Base-by-base conservation (phyloP, 2,888 invertebrate species). In the Nomada fucata region DNA sequence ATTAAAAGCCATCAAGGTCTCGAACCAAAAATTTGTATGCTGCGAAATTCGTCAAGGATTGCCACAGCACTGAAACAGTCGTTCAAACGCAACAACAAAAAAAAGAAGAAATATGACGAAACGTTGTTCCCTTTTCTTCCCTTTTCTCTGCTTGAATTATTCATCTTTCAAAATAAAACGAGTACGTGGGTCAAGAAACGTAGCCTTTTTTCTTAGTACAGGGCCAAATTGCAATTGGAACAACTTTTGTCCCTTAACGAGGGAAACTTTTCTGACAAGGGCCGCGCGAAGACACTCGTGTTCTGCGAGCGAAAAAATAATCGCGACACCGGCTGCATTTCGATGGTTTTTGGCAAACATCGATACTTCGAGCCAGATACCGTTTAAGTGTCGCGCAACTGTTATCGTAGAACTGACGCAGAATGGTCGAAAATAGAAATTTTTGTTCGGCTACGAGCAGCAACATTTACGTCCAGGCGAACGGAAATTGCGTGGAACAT, bases 1-100 rank as follows among this genome's bases (percentile, higher is more conserved):
- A 68, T 76, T 71, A 68, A 68, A 69, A 82, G 55, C 72, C 59
- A 70, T 47, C 36, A 57, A 42, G 61, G 50, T 7, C 42, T 64
- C 74, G 65, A 69, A 70, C 18, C 36, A 57, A 60, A 36, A 36
- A 36, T 36, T 36, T 36, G 36, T 36, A 7, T 36, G 57, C 47
- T 23, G n/a, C 26, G n/a, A 63, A 20, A 44, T 52, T 13, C 57
- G 3, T 4, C 50, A 36, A 26, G 26, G 15, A 11, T 50, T 18
- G 36, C 13, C 7, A 20, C 47, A 74, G 57, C 42, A 57, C 42
- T 2, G 26, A 15, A 65, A 20, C 36, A 4, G 42, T 64, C 53
- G 61, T 23, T 36, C 15, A 44, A 63, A 44, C 23, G 53, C 4
- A 36, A 2, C 53, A 20, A 11, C 2, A 52, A 18, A 53, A 53